Evolutionary conservation across 2,113 vertebrate species (phyloP).

Genomic region (western clawed frog (Xenopus tropicalis)): UCB_Xtro_10.0 CM004447.2:63890001-63890500

Average conservation of each 20-base stretch:
- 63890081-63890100: constrained; percentile 13
- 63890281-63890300: constrained; percentile 10
- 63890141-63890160: constrained; percentile 32
- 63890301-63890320: no score
- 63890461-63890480: no score
- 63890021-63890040: neutral
- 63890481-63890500: no score
- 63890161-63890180: constrained; percentile 33
- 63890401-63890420: no score
- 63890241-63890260: constrained; percentile 23
- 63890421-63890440: no score
- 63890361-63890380: no score
- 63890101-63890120: constrained; percentile 2
- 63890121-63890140: constrained; percentile 35
- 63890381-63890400: no score
- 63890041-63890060: neutral
- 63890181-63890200: constrained; percentile 35
- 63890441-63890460: no score
- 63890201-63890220: constrained; percentile 19
- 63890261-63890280: constrained; percentile 26
- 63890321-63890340: no score
- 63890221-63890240: constrained; percentile 16
- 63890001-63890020: no score
- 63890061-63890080: neutral
- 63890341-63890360: no score